These are phyloP conservation scores for Chinchilla lanigera DNA, from an alignment of 2,113 vertebrate genomes.

Conservation along the genomic window DNA sequence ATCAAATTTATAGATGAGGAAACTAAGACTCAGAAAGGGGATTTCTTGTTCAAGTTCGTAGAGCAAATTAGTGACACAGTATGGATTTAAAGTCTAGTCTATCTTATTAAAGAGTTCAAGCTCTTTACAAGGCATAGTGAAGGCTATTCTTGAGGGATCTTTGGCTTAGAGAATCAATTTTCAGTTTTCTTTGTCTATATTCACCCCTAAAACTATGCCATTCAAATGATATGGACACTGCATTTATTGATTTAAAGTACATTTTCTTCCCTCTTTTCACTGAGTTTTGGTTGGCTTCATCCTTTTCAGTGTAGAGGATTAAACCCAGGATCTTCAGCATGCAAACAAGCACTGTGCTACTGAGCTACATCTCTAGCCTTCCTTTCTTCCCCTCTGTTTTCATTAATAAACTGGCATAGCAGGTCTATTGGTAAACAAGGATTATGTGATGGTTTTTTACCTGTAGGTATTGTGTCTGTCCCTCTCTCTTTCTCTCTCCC, in stretches of 20 bases:
- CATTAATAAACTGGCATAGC: not conserved
- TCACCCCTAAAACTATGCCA: not conserved
- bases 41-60: constrained; percentile 1
- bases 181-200: not conserved
- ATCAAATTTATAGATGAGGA: constrained; percentile 44
- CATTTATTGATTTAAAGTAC: constrained; percentile 10
- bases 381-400: not conserved
- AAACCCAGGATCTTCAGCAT: not conserved
- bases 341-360: not conserved
- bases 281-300: constrained; percentile 33
- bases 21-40: constrained; percentile 9
- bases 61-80: constrained; percentile 15
- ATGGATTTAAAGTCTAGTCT: constrained; percentile 39
- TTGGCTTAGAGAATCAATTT: not conserved
- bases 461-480: not conserved
- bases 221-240: not conserved
- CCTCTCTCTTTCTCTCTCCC: not conserved
- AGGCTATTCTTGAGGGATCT: not conserved
- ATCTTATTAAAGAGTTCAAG: constrained; percentile 32
- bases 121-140: not conserved
- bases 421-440: not conserved
- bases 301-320: not conserved
- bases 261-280: constrained; percentile 10
- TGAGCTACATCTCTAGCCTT: not conserved
- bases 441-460: not conserved